Evolutionary conservation across 2,113 vertebrate species (phyloP).

Genomic region (Thalassarche chlororhynchos): DNA sequence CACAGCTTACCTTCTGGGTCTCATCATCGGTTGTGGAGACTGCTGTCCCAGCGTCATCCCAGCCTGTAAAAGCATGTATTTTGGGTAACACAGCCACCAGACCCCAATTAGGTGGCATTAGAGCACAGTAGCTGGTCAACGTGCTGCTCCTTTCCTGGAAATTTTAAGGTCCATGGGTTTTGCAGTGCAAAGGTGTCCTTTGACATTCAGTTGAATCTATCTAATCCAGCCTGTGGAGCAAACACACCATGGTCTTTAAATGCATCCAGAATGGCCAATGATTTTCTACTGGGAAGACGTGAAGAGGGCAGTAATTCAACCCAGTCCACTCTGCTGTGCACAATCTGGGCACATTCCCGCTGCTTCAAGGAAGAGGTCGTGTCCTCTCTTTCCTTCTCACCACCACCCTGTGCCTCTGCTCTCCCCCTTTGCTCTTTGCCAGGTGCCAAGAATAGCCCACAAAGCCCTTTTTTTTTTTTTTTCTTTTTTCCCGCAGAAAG

Average conservation of each 20-base stretch:
- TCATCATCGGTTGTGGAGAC: background rate
- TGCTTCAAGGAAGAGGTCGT: background rate
- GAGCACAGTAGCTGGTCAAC: background rate
- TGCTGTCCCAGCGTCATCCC: background rate
- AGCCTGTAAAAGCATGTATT: rapidly evolving
- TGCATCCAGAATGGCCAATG: background rate
- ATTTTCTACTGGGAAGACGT: background rate
- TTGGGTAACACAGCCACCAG: background rate
- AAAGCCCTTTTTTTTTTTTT: background rate
- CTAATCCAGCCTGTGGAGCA: background rate
- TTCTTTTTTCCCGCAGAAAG: background rate
- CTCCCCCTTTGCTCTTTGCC: background rate
- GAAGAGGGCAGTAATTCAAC: background rate
- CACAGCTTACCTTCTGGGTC: background rate
- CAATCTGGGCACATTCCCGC: background rate
- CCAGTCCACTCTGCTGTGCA: background rate
- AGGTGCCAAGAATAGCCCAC: background rate
- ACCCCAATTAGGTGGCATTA: background rate
- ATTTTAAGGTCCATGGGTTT: background rate
- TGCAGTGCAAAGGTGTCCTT: background rate
- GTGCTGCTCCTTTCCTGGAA: background rate
- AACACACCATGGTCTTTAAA: background rate
- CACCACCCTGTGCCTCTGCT: background rate
- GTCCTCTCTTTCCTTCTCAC: background rate
- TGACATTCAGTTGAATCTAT: background rate